Conservation (phyloP, 2,797 vertebrate species). For the Siniperca scherzeri region DNA sequence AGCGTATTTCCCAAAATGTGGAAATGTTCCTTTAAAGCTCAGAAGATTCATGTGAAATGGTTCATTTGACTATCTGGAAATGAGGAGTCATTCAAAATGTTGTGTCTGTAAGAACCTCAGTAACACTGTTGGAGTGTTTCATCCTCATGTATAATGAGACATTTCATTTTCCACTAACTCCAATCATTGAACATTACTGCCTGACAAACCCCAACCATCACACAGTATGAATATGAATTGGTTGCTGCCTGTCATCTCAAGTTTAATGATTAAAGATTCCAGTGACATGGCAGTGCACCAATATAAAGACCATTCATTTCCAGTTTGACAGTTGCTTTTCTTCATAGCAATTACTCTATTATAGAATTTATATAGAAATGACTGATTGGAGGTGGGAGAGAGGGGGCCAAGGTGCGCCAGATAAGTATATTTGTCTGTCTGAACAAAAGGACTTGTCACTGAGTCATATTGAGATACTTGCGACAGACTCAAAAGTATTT, state of each 20-base stretch:
- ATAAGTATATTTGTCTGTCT: constrained; percentile 47
- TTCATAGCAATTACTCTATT: constrained; percentile 62
- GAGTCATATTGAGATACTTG: constrained; percentile 33
- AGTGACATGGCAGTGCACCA: constrained; percentile 47
- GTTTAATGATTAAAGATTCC: constrained; percentile 62
- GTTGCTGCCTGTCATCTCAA: constrained; percentile 51
- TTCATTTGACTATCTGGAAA: constrained; percentile 23
- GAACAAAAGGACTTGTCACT: constrained; percentile 56
- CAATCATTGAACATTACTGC: constrained; percentile 61
- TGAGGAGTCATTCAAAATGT: constrained; percentile 6
- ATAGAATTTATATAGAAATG: constrained; percentile 67
- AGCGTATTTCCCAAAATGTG: too few species aligned
- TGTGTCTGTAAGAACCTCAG: constrained; percentile 15
- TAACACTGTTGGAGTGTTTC: constrained; percentile 20
- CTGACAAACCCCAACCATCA: constrained; percentile 55
- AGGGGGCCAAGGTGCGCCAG: not conserved
- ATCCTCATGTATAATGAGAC: constrained; percentile 57
- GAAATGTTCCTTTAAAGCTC: not conserved
- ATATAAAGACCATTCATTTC: constrained; percentile 55
- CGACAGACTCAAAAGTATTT: constrained; percentile 18
- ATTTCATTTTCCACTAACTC: constrained; percentile 57
- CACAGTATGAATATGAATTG: constrained; percentile 59
- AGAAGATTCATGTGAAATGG: not conserved
- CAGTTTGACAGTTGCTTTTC: constrained; percentile 61
- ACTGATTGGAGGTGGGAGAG: constrained; percentile 39